A percentile compares a stretch with the other conserved stretches of the same genome.
Conservation (phyloP, 1,140 invertebrate species). For the Temnothorax longispinosus region DNA sequence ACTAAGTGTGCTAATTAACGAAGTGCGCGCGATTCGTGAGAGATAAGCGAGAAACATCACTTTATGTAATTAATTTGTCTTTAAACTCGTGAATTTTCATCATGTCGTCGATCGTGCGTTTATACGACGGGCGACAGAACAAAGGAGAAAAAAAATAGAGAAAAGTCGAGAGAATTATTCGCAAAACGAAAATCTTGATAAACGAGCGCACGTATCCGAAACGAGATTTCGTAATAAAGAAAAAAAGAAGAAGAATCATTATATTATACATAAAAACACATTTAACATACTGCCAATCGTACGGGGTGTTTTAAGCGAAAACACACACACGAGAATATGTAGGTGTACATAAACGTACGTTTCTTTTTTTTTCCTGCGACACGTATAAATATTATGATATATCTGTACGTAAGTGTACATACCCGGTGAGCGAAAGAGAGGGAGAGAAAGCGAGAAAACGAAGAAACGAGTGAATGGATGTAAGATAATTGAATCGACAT, state of each 20-base stretch:
- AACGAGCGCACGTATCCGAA: constrained; percentile 59
- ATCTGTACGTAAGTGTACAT: constrained; percentile 77
- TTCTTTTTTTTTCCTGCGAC: constrained; percentile 62
- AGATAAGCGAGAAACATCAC: background rate
- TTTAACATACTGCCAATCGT: constrained; percentile 83
- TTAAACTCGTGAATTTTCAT: background rate
- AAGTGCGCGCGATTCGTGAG: constrained; percentile 39
- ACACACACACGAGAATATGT: constrained; percentile 67
- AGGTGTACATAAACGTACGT: constrained; percentile 71
- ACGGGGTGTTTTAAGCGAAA: constrained; percentile 68
- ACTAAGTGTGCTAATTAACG: constrained; percentile 56
- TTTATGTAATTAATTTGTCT: constrained; percentile 48
- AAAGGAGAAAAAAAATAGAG: background rate
- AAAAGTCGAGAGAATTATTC: background rate
- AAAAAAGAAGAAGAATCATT: constrained; percentile 26
- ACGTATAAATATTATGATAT: constrained; percentile 64
- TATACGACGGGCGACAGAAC: constrained; percentile 6
- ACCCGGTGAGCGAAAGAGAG: constrained; percentile 8
- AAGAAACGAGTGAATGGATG: background rate
- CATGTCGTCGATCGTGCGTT: constrained; percentile 24
- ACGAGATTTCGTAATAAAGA: constrained; percentile 48
- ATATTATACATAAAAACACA: constrained; percentile 66
- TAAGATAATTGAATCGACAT: background rate
- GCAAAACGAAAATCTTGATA: constrained; percentile 30
- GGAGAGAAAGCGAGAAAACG: constrained; percentile 3